Percentiles rank a stretch among this genome's conserved stretches.
These are phyloP conservation scores for Steinernema carpocapsae DNA, from an alignment of 2,888 invertebrate genomes.

Conservation along the genomic window DNA sequence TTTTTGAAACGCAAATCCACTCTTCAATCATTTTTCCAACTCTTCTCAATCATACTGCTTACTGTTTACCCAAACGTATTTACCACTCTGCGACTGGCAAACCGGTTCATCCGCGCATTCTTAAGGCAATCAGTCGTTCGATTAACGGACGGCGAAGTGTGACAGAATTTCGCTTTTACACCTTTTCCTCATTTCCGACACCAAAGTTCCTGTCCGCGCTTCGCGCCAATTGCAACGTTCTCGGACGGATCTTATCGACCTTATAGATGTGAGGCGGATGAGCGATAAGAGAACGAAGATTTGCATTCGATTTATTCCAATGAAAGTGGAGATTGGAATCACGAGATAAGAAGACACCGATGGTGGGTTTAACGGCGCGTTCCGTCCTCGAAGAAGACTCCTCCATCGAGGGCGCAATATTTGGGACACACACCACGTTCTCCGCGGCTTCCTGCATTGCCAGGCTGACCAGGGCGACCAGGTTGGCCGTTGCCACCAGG, in stretches of 20 bases:
- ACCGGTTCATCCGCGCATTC: constrained; percentile 16
- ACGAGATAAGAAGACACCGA: constrained; percentile 2
- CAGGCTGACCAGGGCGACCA: constrained; percentile 27
- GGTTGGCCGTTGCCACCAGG: constrained; percentile 19
- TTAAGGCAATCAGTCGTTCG: constrained; percentile 1
- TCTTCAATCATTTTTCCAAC: too few species aligned
- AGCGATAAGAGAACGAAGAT: not conserved
- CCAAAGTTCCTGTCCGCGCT: too few species aligned
- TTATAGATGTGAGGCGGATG: not conserved
- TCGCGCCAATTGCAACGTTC: too few species aligned
- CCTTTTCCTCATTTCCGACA: not conserved
- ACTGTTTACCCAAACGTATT: constrained; percentile 25
- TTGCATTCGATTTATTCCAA: constrained; percentile 25
- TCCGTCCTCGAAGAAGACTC: constrained; percentile 69
- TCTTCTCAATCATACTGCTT: too few species aligned
- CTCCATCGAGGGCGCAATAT: constrained; percentile 66
- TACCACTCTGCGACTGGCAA: not conserved
- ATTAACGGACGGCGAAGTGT: constrained; percentile 1
- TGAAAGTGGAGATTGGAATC: constrained; percentile 7
- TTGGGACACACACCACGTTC: constrained; percentile 49
- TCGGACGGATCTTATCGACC: too few species aligned
- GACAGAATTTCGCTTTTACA: constrained; percentile 16
- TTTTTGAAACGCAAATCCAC: too few species aligned
- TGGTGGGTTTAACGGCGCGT: constrained; percentile 41
- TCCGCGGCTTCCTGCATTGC: constrained; percentile 1